Evolutionary conservation across 1,140 invertebrate species (phyloP).

Genomic region (Musca domestica): DNA sequence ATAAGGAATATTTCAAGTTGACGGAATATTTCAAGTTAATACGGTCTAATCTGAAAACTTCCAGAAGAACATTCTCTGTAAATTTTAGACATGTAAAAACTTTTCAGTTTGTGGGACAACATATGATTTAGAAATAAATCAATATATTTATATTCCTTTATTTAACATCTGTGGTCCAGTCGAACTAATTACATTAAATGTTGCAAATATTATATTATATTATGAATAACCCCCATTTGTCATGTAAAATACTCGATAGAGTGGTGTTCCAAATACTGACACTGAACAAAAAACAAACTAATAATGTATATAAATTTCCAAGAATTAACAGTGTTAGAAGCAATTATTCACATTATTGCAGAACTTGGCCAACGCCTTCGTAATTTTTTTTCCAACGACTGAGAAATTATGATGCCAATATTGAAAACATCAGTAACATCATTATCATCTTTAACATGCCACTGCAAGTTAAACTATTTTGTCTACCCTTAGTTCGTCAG

Average conservation of each 20-base stretch:
- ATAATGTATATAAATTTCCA: background rate
- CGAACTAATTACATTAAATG: background rate
- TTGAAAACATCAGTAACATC: too few species aligned
- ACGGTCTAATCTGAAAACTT: too few species aligned
- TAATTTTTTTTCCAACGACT: too few species aligned
- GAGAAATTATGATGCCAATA: too few species aligned
- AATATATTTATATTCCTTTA: background rate
- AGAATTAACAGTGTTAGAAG: background rate
- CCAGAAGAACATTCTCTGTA: too few species aligned
- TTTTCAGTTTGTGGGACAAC: too few species aligned
- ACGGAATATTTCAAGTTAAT: too few species aligned
- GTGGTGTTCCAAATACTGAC: too few species aligned
- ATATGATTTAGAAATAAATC: background rate
- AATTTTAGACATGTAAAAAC: too few species aligned
- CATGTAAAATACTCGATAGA: background rate
- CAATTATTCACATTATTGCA: too few species aligned
- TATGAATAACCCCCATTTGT: background rate
- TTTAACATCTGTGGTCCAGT: slow-evolving; percentile 14
- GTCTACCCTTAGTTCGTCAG: background rate
- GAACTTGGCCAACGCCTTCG: too few species aligned
- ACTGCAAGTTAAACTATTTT: background rate
- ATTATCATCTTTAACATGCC: background rate
- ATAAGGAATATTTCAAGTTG: too few species aligned
- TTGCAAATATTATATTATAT: background rate
- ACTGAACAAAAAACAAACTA: background rate